These are phyloP conservation scores for Platycercus adscitus DNA, from an alignment of 2,113 vertebrate genomes.

Conservation along the genomic window DNA sequence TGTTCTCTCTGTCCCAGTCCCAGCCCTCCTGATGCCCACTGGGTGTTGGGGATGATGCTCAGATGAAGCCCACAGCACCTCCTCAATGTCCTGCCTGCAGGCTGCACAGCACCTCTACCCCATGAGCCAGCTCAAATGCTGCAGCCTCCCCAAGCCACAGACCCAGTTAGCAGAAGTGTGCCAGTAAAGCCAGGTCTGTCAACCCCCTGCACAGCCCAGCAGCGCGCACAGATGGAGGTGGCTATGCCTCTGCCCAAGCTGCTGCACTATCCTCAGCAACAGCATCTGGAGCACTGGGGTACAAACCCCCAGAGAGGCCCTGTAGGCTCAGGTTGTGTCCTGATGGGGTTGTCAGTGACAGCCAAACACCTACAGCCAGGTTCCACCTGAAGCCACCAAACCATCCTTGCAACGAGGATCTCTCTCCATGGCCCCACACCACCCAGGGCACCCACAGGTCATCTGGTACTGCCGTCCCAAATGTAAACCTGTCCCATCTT, in stretches of 20 bases:
- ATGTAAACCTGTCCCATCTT: background rate
- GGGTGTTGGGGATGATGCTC: background rate
- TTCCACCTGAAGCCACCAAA: background rate
- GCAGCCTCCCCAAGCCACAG: fast-evolving
- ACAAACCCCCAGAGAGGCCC: background rate
- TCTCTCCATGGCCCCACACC: background rate
- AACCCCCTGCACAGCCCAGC: background rate
- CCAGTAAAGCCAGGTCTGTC: fast-evolving
- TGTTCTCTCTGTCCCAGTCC: background rate
- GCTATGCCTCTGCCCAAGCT: background rate
- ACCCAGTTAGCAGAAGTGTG: too few relatives aligned
- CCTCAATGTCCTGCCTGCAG: fast-evolving
- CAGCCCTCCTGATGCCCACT: fast-evolving
- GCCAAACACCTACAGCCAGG: background rate
- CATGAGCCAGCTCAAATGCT: background rate
- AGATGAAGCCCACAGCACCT: background rate
- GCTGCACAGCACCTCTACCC: background rate
- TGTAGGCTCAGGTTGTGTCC: background rate
- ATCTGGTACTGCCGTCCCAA: fast-evolving
- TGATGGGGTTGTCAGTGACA: background rate
- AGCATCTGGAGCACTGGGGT: background rate
- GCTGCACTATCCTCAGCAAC: fast-evolving
- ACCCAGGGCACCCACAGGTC: background rate
- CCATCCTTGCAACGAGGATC: background rate
- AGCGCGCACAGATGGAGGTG: fast-evolving